These are phyloP conservation scores for Drosophila bifasciata DNA, from an alignment of 1,140 invertebrate genomes.

Conservation along the genomic window DNA sequence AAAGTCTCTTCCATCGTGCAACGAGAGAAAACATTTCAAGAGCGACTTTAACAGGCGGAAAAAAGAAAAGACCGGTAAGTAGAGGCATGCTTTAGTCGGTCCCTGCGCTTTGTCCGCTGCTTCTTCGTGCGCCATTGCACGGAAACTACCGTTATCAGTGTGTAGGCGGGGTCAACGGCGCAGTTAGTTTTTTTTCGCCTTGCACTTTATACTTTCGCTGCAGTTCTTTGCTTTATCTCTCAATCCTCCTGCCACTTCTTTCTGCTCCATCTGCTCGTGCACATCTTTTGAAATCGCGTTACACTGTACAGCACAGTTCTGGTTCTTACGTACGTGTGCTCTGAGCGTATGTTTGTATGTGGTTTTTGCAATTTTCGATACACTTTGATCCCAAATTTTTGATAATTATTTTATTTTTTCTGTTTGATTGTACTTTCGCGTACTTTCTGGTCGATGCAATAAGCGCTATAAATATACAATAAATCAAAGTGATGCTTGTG, in stretches of 20 bases:
- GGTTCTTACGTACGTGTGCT: not conserved
- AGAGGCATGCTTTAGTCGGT: slow-evolving; percentile 40
- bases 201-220: slow-evolving; percentile 52
- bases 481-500: slow-evolving; percentile 60
- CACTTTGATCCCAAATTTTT: slow-evolving; percentile 82
- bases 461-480: slow-evolving; percentile 79
- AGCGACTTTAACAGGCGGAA: slow-evolving; percentile 1
- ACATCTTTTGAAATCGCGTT: slow-evolving; percentile 16
- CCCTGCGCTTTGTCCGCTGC: slow-evolving; percentile 39
- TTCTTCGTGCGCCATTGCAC: slow-evolving; percentile 62
- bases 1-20: slow-evolving; percentile 16
- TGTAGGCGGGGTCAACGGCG: slow-evolving; percentile 44
- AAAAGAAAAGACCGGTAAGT: slow-evolving; percentile 64
- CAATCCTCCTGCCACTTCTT: not conserved
- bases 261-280: slow-evolving; percentile 1
- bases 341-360: slow-evolving; percentile 11
- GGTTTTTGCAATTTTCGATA: slow-evolving; percentile 73
- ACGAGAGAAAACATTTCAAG: not conserved
- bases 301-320: slow-evolving; percentile 30
- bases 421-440: slow-evolving; percentile 59
- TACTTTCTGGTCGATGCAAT: slow-evolving; percentile 69
- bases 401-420: slow-evolving; percentile 81
- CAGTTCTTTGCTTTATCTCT: slow-evolving; percentile 19
- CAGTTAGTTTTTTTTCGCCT: slow-evolving; percentile 50
- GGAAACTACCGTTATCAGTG: slow-evolving; percentile 61